These are phyloP conservation scores for Xanthia icteritia DNA, from an alignment of 2,888 invertebrate genomes.

Conservation along the genomic window DNA sequence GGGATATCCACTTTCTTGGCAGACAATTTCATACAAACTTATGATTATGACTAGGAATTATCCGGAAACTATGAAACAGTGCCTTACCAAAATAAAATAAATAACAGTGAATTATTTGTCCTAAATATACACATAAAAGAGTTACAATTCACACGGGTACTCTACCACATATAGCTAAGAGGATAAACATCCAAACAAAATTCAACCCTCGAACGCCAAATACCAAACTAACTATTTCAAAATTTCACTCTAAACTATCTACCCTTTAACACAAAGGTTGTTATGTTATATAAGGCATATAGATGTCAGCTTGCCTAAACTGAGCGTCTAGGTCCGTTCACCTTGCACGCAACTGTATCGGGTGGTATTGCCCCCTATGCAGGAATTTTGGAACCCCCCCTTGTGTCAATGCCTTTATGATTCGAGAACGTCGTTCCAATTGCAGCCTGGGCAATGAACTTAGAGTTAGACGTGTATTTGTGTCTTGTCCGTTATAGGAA, in stretches of 20 bases:
- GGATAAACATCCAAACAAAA: background rate
- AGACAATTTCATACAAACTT: background rate
- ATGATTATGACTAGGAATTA: background rate
- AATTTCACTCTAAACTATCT: background rate
- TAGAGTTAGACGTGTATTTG: conserved; percentile 35
- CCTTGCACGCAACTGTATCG: conserved; percentile 67
- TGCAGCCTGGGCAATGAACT: conserved; percentile 74
- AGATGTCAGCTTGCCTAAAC: conserved; percentile 68
- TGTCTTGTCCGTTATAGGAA: conserved; percentile 16
- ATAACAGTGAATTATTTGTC: background rate
- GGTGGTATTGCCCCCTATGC: conserved; percentile 66
- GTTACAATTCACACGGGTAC: background rate
- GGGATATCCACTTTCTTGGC: background rate
- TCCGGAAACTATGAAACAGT: background rate
- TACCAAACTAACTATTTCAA: conserved; percentile 6
- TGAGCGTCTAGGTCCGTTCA: conserved; percentile 69
- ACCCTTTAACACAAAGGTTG: conserved; percentile 20
- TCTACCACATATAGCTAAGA: background rate
- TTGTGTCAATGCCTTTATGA: conserved; percentile 77
- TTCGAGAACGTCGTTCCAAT: conserved; percentile 75
- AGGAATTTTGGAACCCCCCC: conserved; percentile 75
- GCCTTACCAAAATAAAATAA: background rate
- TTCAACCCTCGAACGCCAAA: background rate
- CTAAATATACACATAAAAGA: background rate
- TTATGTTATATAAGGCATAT: conserved; percentile 55